Percentiles rank a stretch among this genome's conserved stretches.
phyloP scores from a whole-genome alignment of 2,888 invertebrate species.

The Drosophila hamatofila region DNA sequence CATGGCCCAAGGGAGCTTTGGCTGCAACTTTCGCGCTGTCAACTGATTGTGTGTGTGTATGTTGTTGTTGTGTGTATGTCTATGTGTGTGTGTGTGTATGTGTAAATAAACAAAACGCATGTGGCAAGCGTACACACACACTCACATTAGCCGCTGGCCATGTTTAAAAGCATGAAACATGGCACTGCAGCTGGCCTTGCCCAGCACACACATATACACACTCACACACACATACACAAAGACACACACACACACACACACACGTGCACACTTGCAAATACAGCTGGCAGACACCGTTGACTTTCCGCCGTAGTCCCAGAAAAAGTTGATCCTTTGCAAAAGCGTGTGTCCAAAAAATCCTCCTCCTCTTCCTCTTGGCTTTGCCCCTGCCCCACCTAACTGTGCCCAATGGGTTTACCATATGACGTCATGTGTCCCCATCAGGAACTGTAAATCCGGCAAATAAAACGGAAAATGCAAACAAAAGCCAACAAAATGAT shows the following conservation, averaged over 20 bases:
- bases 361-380: not conserved
- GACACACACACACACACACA: not conserved
- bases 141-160: constrained; percentile 35
- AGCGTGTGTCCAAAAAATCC: constrained; percentile 21
- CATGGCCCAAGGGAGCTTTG: constrained; percentile 70
- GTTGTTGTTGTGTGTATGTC: constrained; percentile 2
- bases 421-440: constrained; percentile 44
- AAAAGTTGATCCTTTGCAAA: constrained; percentile 73
- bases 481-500: constrained; percentile 28
- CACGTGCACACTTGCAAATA: not conserved
- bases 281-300: constrained; percentile 45
- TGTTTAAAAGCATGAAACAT: constrained; percentile 50
- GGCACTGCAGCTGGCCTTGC: constrained; percentile 27
- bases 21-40: constrained; percentile 59
- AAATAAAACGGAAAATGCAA: constrained; percentile 36
- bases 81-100: constrained; percentile 5
- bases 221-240: not conserved
- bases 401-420: not conserved
- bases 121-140: constrained; percentile 24
- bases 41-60: constrained; percentile 21
- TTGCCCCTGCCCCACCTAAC: not conserved
- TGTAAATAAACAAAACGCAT: constrained; percentile 58
- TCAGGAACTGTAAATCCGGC: constrained; percentile 55
- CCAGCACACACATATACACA: constrained; percentile 14
- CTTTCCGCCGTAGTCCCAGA: constrained; percentile 69